Evolutionary conservation across 2,888 invertebrate genomes (phyloP), one percentile per base, ranked within the genome.

Genomic region (Minunthozetes semirufus): DNA sequence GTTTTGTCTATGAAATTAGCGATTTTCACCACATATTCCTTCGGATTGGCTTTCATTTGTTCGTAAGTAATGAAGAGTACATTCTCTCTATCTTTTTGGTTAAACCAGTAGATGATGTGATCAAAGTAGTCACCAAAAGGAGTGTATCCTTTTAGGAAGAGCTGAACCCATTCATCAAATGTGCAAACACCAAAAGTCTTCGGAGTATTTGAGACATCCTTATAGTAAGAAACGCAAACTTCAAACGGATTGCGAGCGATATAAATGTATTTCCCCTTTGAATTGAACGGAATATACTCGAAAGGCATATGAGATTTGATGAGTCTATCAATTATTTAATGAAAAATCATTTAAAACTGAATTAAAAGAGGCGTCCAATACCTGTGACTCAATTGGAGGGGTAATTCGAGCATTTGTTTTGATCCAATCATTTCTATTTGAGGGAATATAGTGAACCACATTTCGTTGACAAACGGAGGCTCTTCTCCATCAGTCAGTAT

Each of bases 191-290:
- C 77, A 4, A 73, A 48, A 38, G 74, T 76, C 0, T 59, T 76
- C 9, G 48, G 22, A 0, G 72, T 46, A 25, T 72, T 76, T 50
- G 25, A 74, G 1, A 77, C 76, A 27, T 83, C 83, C 77, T 83
- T 81, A 78, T 80, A 84, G 75, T 81, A 84, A 0, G 84, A 84
- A 3, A 85, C 83, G 6, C 80, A 80, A 15, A 81, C 81, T 79
- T 85, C 85, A 78, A 83, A 83, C 0, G 83, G 84, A 77, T 84
- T 83, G 68, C 84, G 81, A 13, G 82, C 82, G 29, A 84, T 81
- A 77, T 85, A 84, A 53, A 84, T 81, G 17, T 77, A 78, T 56
- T 77, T 77, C 0, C 77, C 77, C 27, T 78, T 72, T 17, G 66
- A 71, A 5, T 73, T 74, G 19, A 66, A 75, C 17, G 79, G 79